Conservation (phyloP, 23 tunicate genomes). For the Halocynthia roretzi region DNA sequence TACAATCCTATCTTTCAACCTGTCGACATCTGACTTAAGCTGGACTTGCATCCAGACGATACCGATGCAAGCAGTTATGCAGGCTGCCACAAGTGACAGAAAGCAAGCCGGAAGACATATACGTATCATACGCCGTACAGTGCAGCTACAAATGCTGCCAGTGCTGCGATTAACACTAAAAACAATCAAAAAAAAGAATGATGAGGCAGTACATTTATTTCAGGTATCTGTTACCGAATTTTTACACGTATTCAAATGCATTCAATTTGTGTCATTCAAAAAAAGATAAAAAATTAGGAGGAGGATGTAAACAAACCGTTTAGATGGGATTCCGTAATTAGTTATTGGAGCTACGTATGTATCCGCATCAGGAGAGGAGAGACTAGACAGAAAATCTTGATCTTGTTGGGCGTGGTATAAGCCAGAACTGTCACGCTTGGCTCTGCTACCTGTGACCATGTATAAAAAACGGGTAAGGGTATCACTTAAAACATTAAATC, state of each 20-base stretch:
- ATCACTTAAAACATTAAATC: background rate
- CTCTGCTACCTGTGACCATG: slow-evolving; percentile 5
- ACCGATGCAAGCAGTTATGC: slow-evolving; percentile 64
- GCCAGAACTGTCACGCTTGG: slow-evolving; percentile 2
- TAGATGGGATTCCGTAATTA: slow-evolving; percentile 1
- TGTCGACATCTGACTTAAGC: slow-evolving; percentile 46
- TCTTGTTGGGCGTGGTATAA: slow-evolving; percentile 2
- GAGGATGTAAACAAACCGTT: background rate
- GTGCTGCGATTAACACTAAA: slow-evolving; percentile 8
- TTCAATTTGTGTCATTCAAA: too few relatives aligned
- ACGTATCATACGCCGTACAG: slow-evolving; percentile 20
- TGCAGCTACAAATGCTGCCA: slow-evolving; percentile 19
- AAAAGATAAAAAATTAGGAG: too few relatives aligned
- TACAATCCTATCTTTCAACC: slow-evolving; percentile 33
- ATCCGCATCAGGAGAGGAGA: slow-evolving; percentile 20
- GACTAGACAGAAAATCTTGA: slow-evolving; percentile 19
- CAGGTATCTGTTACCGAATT: slow-evolving; percentile 1
- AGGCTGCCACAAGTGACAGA: slow-evolving; percentile 54
- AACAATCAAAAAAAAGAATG: slow-evolving; percentile 2
- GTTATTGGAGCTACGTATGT: slow-evolving; percentile 11
- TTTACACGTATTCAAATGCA: too few relatives aligned
- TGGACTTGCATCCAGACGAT: slow-evolving; percentile 82
- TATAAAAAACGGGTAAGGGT: too few relatives aligned
- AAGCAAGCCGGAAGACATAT: slow-evolving; percentile 57
- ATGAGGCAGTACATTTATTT: background rate